phyloP scores from a whole-genome alignment of 2,113 vertebrate species.

The Coreoperca whiteheadi region DNA sequence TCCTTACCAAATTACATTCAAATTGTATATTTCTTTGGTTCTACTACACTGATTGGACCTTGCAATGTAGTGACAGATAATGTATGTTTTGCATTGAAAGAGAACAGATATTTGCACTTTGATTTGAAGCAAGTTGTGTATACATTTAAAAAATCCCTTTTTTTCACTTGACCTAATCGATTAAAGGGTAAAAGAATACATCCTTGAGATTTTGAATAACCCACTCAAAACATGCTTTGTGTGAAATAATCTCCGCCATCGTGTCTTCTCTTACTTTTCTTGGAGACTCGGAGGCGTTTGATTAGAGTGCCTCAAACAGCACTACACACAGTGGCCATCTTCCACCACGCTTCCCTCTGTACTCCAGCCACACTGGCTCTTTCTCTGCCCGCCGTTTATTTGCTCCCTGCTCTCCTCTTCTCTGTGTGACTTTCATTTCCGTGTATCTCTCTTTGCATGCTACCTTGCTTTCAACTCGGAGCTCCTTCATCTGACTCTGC shows the following conservation, averaged over 20 bases:
- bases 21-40: not conserved
- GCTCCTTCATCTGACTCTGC: conserved; percentile 32
- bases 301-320: not conserved
- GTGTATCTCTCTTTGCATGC: conserved; percentile 25
- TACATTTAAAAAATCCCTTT: not conserved
- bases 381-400: conserved; percentile 6
- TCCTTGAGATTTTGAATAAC: not conserved
- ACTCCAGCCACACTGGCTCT: not conserved
- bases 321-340: not conserved
- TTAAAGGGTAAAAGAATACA: not conserved
- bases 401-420: not conserved
- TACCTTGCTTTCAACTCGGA: conserved; percentile 26
- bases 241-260: too few species aligned
- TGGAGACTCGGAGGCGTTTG: not conserved
- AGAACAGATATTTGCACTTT: not conserved
- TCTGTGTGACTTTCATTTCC: conserved; percentile 19
- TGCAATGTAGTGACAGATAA: too few species aligned
- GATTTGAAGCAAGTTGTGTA: not conserved
- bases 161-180: not conserved
- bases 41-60: too few species aligned
- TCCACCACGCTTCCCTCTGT: not conserved
- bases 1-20: not conserved
- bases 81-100: too few species aligned
- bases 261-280: not conserved
- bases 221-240: not conserved